Evolutionary conservation across 2,113 vertebrate species (phyloP), one percentile per base, ranked within the genome.

Genomic region (Myiozetetes cayanensis): DNA sequence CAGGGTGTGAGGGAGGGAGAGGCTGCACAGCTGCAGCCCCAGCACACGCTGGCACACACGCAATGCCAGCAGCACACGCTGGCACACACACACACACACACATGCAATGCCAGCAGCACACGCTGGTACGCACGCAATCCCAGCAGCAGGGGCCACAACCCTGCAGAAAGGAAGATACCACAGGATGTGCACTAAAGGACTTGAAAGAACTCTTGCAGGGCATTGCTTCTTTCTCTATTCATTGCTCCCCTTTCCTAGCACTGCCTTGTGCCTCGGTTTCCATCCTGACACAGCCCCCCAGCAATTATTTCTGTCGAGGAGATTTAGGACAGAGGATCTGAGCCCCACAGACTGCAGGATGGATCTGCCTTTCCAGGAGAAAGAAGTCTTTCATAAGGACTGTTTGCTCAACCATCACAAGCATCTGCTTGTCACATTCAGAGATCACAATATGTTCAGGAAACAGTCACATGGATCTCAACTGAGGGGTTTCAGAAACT

Each of bases 341-440:
- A 78, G 73, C 91, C 50, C 56, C 65, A 47, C 19, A 75, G 95
- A 59, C 94, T 65, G 87, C 89, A 68, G 95, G 70, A 94, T 14
- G 52, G 31, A 73, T 75, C 56, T 97, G 95, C 93, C 70, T 46
- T 91, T 81, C 35, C 93, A 68, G 28, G 71, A 95, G 89, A 95
- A 95, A 92, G 83, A 41, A 91, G 58, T 25, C 93, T 93, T 95
- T 93, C 91, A 58, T 19, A 91, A 93, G 82, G 0, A 9, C 80
- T 28, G 73, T 56, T 82, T 85, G 91, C 89, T 95, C 93, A 93
- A 68, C 85, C 85, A 82, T 14, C 63, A 50, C 61, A 79, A 78
- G 91, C 96, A 96, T 95, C 93, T 96, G 96, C 91, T 93, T 85
- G 91, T 94, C 95, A 95, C 96, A 94, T 93, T 93, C 62, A 0